These are phyloP conservation scores for Aldrovandia affinis DNA, from an alignment of 2,797 vertebrate species.

Conservation along the genomic window DNA sequence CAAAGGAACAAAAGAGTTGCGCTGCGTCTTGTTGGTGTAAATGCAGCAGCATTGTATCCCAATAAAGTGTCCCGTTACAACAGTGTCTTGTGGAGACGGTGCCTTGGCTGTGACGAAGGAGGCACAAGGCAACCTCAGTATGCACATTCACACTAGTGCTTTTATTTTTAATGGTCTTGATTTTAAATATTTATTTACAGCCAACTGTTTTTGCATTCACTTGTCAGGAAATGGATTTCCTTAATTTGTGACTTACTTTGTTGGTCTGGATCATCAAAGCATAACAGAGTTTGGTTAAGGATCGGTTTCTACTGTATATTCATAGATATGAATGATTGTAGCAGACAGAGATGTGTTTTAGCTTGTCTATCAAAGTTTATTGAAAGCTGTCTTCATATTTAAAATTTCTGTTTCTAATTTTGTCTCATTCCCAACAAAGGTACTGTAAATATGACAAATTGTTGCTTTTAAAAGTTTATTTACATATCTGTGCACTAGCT, in stretches of 20 bases:
- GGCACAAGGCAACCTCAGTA: not conserved
- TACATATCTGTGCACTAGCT: constrained; percentile 15
- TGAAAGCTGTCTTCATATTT: constrained; percentile 5
- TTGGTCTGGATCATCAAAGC: not conserved
- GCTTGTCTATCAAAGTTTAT: not conserved
- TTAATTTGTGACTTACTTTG: not conserved
- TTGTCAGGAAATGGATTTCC: not conserved
- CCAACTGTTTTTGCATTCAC: not conserved
- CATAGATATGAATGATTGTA: not conserved
- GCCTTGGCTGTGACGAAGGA: constrained; percentile 9
- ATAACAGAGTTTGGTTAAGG: not conserved
- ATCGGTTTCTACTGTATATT: not conserved
- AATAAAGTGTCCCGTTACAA: constrained; percentile 33
- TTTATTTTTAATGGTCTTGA: not conserved
- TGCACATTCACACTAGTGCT: constrained; percentile 1
- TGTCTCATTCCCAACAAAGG: constrained; percentile 11
- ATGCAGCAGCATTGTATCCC: constrained; percentile 26
- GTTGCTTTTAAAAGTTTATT: constrained; percentile 18
- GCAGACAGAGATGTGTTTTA: not conserved
- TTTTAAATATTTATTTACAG: not conserved
- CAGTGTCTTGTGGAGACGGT: constrained; percentile 24
- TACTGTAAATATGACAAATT: constrained; percentile 15
- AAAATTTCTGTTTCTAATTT: not conserved
- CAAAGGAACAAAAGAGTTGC: constrained; percentile 19
- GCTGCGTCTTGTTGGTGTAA: constrained; percentile 6